A percentile compares a stretch with the other conserved stretches of the same genome.
Conservation (phyloP, 37 sponge, comb jelly and placozoan species). For the Geodia barretti region DNA sequence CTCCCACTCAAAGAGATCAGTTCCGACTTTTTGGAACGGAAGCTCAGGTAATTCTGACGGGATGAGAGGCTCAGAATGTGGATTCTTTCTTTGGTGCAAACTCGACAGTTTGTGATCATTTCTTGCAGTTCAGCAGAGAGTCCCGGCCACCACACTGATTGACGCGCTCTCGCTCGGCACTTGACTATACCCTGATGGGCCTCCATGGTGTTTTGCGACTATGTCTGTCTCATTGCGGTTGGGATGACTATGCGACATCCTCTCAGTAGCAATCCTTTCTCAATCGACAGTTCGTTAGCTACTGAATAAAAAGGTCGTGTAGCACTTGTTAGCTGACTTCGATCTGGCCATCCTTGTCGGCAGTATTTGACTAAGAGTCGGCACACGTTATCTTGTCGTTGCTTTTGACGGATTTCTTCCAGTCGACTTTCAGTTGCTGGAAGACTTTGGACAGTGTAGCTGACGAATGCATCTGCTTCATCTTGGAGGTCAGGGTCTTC, state of each 20-base stretch:
- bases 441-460: neutral
- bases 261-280: slow-evolving; percentile 9
- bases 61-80: neutral
- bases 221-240: neutral
- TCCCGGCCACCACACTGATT: slow-evolving; percentile 42
- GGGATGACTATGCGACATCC: slow-evolving; percentile 12
- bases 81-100: neutral
- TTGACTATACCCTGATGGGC: slow-evolving; percentile 26
- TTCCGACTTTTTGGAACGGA: slow-evolving; percentile 14
- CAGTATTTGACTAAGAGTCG: slow-evolving; percentile 2
- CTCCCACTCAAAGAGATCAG: neutral
- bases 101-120: neutral
- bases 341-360: slow-evolving; percentile 12
- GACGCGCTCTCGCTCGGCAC: slow-evolving; percentile 14
- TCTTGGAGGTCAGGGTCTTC: neutral
- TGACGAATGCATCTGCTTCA: slow-evolving; percentile 6
- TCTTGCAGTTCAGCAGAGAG: neutral
- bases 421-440: slow-evolving; percentile 7
- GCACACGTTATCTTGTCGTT: slow-evolving; percentile 10
- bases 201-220: slow-evolving; percentile 2
- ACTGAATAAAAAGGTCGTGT: slow-evolving; percentile 4
- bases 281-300: neutral
- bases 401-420: slow-evolving; percentile 9
- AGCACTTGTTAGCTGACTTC: neutral
- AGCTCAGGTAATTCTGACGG: neutral